These are phyloP conservation scores for Hydrolagus affinis DNA, from an alignment of 2,113 vertebrate species.

Conservation along the genomic window DNA sequence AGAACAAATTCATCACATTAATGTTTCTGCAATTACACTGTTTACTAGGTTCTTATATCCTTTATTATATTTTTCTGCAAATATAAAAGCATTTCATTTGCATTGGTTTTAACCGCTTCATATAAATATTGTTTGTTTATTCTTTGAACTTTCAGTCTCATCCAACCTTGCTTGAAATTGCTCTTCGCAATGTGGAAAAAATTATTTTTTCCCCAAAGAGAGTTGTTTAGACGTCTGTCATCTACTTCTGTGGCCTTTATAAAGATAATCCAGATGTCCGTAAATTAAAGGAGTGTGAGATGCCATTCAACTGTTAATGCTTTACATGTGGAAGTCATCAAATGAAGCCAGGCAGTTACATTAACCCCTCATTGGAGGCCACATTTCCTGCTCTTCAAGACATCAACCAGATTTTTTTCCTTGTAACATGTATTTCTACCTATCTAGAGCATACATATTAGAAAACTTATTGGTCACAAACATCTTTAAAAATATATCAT, in stretches of 20 bases:
- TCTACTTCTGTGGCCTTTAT: constrained; percentile 54
- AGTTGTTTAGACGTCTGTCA: constrained; percentile 43
- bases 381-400: constrained; percentile 9
- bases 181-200: not conserved
- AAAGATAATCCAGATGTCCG: constrained; percentile 53
- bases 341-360: constrained; percentile 61
- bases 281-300: constrained; percentile 55
- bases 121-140: not conserved
- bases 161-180: not conserved
- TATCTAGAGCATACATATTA: constrained; percentile 5
- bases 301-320: constrained; percentile 60
- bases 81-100: not conserved
- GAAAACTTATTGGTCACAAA: not conserved
- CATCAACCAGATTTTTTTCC: not conserved
- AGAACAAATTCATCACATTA: not conserved
- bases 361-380: constrained; percentile 45
- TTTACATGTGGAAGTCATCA: constrained; percentile 68
- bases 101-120: not conserved
- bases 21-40: not conserved
- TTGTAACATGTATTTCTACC: no score
- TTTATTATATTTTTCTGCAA: not conserved
- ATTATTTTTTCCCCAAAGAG: not conserved
- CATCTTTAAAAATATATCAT: not conserved
- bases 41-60: not conserved
- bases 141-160: not conserved